Evolutionary conservation across 2,113 vertebrate genomes (phyloP).

Genomic region (Parus major): DNA sequence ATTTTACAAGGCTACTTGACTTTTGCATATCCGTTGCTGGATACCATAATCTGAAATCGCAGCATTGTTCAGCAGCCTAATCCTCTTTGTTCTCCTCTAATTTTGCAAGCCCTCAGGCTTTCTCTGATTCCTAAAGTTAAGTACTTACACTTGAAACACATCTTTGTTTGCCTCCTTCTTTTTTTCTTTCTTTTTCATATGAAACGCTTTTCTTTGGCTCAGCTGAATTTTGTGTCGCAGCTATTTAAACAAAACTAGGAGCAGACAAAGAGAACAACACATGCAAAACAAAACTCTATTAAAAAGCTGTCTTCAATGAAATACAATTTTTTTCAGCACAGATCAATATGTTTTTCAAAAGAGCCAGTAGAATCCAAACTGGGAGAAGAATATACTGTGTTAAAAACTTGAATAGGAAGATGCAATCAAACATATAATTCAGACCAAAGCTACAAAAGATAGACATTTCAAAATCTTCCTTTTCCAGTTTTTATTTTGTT

Average conservation of each 20-base stretch:
- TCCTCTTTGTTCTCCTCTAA: conserved; percentile 68
- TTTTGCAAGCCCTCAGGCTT: conserved; percentile 51
- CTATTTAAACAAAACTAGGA: conserved; percentile 43
- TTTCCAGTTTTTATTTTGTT: neutral
- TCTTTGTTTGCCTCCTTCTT: conserved; percentile 42
- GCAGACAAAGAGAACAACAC: conserved; percentile 5
- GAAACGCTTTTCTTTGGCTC: neutral
- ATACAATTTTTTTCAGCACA: neutral
- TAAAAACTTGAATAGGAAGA: neutral
- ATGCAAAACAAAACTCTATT: conserved; percentile 1
- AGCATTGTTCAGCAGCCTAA: conserved; percentile 51
- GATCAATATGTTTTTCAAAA: neutral
- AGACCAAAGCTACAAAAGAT: neutral
- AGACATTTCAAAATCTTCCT: neutral
- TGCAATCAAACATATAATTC: neutral
- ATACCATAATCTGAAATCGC: conserved; percentile 64
- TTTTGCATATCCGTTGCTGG: conserved; percentile 61
- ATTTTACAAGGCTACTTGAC: conserved; percentile 59
- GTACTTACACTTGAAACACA: conserved; percentile 38
- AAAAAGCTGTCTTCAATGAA: neutral
- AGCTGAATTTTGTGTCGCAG: neutral
- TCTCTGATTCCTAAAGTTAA: conserved; percentile 46
- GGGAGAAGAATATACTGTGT: neutral
- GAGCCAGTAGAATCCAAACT: neutral
- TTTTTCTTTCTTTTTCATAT: conserved; percentile 23